Evolutionary conservation across 2,797 vertebrate genomes (phyloP).

Genomic region (Channa striata): DNA sequence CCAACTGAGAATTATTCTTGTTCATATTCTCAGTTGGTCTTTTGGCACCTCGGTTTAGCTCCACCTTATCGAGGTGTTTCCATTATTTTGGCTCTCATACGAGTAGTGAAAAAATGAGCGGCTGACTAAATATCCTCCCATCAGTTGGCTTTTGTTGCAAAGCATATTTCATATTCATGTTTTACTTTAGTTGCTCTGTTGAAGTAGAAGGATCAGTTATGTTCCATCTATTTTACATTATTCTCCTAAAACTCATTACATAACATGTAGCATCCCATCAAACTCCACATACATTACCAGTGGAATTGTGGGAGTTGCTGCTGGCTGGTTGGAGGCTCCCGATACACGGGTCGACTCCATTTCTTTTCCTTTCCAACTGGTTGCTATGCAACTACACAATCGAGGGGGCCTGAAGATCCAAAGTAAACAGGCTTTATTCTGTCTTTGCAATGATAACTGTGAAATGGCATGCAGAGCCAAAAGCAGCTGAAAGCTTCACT

Average conservation of each 20-base stretch:
- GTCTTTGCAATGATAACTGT: slow-evolving; percentile 49
- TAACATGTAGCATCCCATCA: slow-evolving; percentile 19
- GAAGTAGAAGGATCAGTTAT: background rate
- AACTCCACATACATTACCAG: slow-evolving; percentile 8
- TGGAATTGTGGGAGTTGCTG: slow-evolving; percentile 46
- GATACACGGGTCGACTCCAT: slow-evolving; percentile 61
- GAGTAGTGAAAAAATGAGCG: background rate
- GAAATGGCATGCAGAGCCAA: slow-evolving; percentile 31
- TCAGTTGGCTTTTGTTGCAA: background rate
- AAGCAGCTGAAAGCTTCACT: slow-evolving; percentile 42
- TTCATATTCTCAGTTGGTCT: too few relatives aligned
- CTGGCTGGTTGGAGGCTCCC: slow-evolving; percentile 37
- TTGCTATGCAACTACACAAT: slow-evolving; percentile 76
- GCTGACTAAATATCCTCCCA: background rate
- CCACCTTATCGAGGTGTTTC: too few relatives aligned
- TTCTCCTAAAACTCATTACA: slow-evolving; percentile 4
- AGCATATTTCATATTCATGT: background rate
- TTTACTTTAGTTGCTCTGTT: background rate
- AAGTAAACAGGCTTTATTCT: slow-evolving; percentile 64
- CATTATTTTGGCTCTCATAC: too few relatives aligned
- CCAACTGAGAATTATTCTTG: too few relatives aligned
- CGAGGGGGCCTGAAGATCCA: slow-evolving; percentile 40
- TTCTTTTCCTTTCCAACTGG: slow-evolving; percentile 47
- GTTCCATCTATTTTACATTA: background rate
- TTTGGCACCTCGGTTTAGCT: too few relatives aligned